Conservation (phyloP, 1,140 invertebrate species). For the Nymphalis io region DNA sequence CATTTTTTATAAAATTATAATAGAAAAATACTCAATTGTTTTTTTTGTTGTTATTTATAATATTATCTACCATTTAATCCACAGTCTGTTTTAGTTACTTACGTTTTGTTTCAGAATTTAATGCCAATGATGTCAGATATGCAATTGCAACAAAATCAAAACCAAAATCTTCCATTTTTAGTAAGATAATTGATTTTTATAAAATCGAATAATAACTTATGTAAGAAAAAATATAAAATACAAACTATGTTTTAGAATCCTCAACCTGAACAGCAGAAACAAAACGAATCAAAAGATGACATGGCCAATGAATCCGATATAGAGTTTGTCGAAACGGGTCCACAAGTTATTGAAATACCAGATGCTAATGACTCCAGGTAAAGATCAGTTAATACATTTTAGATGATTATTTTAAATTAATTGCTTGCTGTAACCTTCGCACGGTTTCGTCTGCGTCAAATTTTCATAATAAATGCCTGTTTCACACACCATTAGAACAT, state of each 20-base stretch:
- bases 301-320: constrained; percentile 73
- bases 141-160: constrained; percentile 67
- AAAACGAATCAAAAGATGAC: constrained; percentile 64
- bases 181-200: constrained; percentile 48
- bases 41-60: too few relatives aligned
- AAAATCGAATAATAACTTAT: not conserved
- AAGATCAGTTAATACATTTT: constrained; percentile 13
- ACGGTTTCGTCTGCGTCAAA: too few relatives aligned
- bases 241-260: constrained; percentile 47
- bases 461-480: too few relatives aligned
- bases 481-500: too few relatives aligned
- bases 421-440: too few relatives aligned
- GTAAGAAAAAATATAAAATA: not conserved
- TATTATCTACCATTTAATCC: not conserved
- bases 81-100: not conserved
- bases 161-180: constrained; percentile 63
- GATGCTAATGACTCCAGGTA: constrained; percentile 74
- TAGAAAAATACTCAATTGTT: too few relatives aligned
- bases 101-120: constrained; percentile 59
- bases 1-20: too few relatives aligned
- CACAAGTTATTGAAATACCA: constrained; percentile 75
- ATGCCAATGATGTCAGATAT: constrained; percentile 74
- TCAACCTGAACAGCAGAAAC: constrained; percentile 60
- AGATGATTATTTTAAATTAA: not conserved
- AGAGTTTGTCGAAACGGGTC: constrained; percentile 72